These are phyloP conservation scores for Norana najaformis DNA, from an alignment of 2,888 invertebrate genomes.

Conservation along the genomic window DNA sequence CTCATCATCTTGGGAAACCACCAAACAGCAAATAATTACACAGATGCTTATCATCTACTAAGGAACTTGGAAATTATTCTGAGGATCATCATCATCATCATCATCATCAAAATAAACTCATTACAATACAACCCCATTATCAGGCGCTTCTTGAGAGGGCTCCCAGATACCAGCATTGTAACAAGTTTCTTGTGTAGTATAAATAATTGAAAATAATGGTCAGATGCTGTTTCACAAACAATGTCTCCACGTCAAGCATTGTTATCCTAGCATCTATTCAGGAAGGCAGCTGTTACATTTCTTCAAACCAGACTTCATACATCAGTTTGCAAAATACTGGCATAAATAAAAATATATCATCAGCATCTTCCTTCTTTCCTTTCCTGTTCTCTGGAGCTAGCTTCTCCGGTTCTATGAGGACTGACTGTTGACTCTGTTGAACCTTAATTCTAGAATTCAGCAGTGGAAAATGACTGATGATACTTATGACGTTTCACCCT, in stretches of 20 bases:
- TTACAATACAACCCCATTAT: too few relatives aligned
- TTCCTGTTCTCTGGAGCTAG: not conserved
- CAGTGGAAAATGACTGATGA: slow-evolving; percentile 13
- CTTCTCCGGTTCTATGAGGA: not conserved
- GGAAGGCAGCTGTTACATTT: not conserved
- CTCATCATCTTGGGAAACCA: not conserved
- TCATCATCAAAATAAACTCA: not conserved
- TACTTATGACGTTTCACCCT: not conserved
- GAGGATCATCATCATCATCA: too few relatives aligned
- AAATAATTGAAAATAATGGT: not conserved
- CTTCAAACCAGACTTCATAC: not conserved
- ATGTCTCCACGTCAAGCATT: not conserved
- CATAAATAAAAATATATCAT: slow-evolving; percentile 4
- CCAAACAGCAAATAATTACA: not conserved
- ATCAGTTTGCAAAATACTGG: not conserved
- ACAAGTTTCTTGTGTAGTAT: not conserved
- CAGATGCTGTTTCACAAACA: not conserved
- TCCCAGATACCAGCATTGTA: not conserved
- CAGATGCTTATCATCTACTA: not conserved
- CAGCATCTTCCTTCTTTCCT: not conserved
- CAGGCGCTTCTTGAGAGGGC: not conserved
- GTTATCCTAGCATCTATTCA: not conserved
- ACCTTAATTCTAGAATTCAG: not conserved
- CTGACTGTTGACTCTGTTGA: not conserved
- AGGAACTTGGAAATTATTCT: too few relatives aligned